Conservation (phyloP, 2,113 vertebrate species). For the Tympanuchus pallidicinctus region DNA sequence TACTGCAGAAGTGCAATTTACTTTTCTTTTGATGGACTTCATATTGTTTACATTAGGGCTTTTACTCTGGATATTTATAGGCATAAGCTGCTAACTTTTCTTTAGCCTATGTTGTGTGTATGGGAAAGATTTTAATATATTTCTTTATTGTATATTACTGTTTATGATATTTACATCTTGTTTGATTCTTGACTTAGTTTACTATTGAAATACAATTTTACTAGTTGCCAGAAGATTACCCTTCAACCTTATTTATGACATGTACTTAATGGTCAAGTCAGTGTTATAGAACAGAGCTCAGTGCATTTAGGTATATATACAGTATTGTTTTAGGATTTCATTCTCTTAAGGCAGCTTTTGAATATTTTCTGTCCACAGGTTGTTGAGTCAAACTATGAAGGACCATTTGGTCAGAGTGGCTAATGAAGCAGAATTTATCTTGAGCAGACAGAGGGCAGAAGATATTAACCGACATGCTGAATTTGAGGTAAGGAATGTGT, state of each 20-base stretch:
- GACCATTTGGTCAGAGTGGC: slow-evolving; percentile 98
- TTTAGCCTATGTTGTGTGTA: background rate
- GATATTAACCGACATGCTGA: slow-evolving; percentile 97
- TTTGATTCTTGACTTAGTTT: background rate
- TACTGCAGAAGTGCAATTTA: background rate
- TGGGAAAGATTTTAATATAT: background rate
- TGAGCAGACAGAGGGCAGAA: slow-evolving; percentile 95
- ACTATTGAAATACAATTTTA: background rate
- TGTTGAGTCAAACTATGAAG: slow-evolving; percentile 99
- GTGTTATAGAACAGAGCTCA: background rate
- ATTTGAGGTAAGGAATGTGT: slow-evolving; percentile 88
- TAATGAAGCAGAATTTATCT: slow-evolving; percentile 98
- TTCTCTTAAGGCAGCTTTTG: background rate
- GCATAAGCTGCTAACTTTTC: background rate
- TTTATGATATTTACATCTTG: background rate
- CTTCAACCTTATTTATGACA: background rate
- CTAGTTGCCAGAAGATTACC: background rate
- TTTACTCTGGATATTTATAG: background rate
- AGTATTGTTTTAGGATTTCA: background rate
- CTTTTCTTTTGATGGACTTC: background rate
- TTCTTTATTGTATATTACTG: background rate
- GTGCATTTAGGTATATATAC: background rate
- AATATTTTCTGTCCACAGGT: slow-evolving; percentile 77
- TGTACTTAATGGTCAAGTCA: background rate
- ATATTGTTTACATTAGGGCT: background rate